Evolutionary conservation across 2,888 invertebrate genomes (phyloP), one percentile per base, ranked within the genome.

Genomic region (Furcula furcula): DNA sequence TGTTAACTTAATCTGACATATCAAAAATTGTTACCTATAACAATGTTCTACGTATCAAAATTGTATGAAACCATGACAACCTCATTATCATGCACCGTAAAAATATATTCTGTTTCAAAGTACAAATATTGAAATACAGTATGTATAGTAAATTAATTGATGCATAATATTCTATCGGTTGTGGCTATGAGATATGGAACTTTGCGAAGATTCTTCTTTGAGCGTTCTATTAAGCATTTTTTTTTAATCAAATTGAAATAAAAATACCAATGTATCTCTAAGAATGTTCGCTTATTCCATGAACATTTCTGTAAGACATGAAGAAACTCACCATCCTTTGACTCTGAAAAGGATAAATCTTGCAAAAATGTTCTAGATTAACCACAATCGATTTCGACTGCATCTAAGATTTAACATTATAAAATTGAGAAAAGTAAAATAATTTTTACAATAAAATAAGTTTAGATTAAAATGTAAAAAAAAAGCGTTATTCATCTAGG

Each of bases 311-410:
- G 85, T 70, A 82, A 79, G 83, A 67, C 59, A 52, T 55, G 59
- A 61, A 67, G 51, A 54, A 64, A 88, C 88, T 88, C 85, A 88
- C 88, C 87, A 79, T 86, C 86, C 87, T 58, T 66, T 62, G 81
- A 54, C 71, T 85, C 88, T 88, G 88, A 76, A 87, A 87, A 77
- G 67, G 68, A 68, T 65, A 60, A 69, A 73, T 70, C 87, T 84
- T 83, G 61, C 87, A 79, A 77, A 77, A 80, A 83, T 69, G 73
- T 78, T 71, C 68, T 39, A 32, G 54, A 41, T 39, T 65, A 73
- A 72, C 73, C 76, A 78, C 73, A 79, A 69, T 51, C 67, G 65
- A 70, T 50, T 60, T 47, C 12, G 20, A 13, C 19, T 7, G 19
- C 16, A 31, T 26, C 15, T 31, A 25, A 13, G 34, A 29, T 31